Conservation (phyloP, 2,797 vertebrate species). For the Pseudochaenichthys georgianus region DNA sequence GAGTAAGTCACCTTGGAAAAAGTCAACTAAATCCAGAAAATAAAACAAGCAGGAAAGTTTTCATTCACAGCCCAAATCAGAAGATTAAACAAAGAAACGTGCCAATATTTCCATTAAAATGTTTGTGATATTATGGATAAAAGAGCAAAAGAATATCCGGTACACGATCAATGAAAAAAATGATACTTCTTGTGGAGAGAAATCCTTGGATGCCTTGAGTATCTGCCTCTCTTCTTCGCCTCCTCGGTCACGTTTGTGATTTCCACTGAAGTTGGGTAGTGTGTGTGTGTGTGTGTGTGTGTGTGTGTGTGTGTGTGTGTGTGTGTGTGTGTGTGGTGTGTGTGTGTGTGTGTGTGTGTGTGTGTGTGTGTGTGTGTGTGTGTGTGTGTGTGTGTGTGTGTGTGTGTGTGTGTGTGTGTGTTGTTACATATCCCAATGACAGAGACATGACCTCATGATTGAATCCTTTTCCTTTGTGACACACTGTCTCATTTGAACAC, state of each 20-base stretch:
- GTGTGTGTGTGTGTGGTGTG: too few relatives aligned
- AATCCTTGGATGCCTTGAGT: background rate
- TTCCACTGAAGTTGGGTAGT: background rate
- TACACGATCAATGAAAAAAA: background rate
- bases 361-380: too few relatives aligned
- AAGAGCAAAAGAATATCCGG: background rate
- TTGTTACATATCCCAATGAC: slow-evolving; percentile 47
- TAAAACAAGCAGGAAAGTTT: slow-evolving; percentile 4
- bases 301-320: too few relatives aligned
- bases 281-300: too few relatives aligned
- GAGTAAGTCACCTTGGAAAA: background rate
- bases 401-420: too few relatives aligned
- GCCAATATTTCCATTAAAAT: background rate
- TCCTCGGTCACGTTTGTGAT: slow-evolving; percentile 8
- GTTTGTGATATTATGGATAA: background rate
- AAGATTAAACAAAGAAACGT: background rate
- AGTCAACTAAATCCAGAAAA: slow-evolving; percentile 28
- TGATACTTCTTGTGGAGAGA: background rate
- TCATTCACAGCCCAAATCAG: slow-evolving; percentile 6
- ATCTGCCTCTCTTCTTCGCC: slow-evolving; percentile 14
- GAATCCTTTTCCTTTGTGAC: slow-evolving; percentile 1
- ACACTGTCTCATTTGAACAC: slow-evolving; percentile 1
- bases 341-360: too few relatives aligned
- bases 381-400: too few relatives aligned
- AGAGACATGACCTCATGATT: slow-evolving; percentile 1